Conservation (phyloP, 2,113 vertebrate genomes). For the Zosterops pallidus region DNA sequence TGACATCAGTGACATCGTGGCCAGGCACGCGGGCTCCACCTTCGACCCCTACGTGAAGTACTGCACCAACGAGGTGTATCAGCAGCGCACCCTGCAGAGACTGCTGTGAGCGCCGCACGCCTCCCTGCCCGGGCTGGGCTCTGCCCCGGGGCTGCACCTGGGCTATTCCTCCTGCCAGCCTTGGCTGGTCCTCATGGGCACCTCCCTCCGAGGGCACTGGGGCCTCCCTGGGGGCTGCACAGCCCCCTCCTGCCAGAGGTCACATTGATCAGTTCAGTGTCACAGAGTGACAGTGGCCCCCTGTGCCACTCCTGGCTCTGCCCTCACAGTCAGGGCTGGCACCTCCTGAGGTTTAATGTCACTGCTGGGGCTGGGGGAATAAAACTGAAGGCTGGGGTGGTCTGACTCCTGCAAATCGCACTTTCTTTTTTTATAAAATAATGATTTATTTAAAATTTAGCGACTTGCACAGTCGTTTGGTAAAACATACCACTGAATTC, state of each 20-base stretch:
- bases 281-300: not conserved
- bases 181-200: fast-evolving
- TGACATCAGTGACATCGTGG: conserved; percentile 92
- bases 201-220: not conserved
- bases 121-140: no score
- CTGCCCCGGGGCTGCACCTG: not conserved
- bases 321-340: not conserved
- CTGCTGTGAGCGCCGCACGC: conserved; percentile 77
- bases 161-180: not conserved
- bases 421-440: not conserved
- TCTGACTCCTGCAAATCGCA: not conserved
- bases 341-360: not conserved
- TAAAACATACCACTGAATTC: fast-evolving
- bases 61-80: conserved; percentile 97
- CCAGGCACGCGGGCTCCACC: conserved; percentile 82
- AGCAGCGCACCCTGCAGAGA: conserved; percentile 92
- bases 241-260: not conserved
- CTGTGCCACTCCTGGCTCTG: not conserved
- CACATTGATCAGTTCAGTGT: fast-evolving
- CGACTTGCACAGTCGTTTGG: not conserved
- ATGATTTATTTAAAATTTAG: not conserved
- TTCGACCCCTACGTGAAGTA: conserved; percentile 96
- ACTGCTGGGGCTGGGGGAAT: not conserved
- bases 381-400: not conserved
- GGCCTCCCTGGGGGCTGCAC: not conserved